These are phyloP conservation scores for Ormyrus thymus DNA, from an alignment of 2,888 invertebrate genomes.

Conservation along the genomic window DNA sequence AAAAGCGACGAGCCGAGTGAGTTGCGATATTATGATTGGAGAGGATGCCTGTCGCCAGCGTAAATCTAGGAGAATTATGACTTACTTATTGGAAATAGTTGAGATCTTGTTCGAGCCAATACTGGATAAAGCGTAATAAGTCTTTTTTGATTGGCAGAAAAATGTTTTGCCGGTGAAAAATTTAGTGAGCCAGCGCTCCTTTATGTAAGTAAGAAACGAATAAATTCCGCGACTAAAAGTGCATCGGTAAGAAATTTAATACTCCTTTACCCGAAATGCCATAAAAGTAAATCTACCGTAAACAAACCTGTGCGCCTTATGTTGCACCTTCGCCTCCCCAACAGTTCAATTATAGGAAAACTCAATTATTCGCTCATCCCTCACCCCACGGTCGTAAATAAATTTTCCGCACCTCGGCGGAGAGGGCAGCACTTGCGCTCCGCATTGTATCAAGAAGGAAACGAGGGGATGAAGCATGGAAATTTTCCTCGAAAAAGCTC, in stretches of 20 bases:
- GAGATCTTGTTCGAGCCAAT: not conserved
- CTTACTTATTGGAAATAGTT: slow-evolving; percentile 27
- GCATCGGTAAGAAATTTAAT: not conserved
- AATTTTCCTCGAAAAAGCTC: not conserved
- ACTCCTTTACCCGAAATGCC: not conserved
- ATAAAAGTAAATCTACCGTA: not conserved
- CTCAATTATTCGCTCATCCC: slow-evolving; percentile 1
- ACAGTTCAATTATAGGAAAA: not conserved
- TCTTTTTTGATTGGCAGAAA: too few relatives aligned
- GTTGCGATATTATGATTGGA: slow-evolving; percentile 45
- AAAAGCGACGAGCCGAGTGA: slow-evolving; percentile 24
- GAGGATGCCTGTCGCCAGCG: not conserved
- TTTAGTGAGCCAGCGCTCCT: too few relatives aligned
- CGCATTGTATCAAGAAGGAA: slow-evolving; percentile 45
- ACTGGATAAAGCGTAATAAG: too few relatives aligned
- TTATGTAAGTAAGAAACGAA: not conserved
- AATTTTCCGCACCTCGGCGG: not conserved
- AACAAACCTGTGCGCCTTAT: not conserved
- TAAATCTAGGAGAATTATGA: slow-evolving; percentile 26
- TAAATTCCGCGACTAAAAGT: not conserved
- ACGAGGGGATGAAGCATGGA: slow-evolving; percentile 6
- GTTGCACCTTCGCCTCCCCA: too few relatives aligned
- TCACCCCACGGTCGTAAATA: slow-evolving; percentile 26
- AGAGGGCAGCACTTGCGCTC: not conserved
- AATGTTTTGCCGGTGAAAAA: too few relatives aligned